Percentiles rank a stretch among this genome's conserved stretches.
These are phyloP conservation scores for Ameiurus melas DNA, from an alignment of 2,113 vertebrate genomes.

Conservation along the genomic window DNA sequence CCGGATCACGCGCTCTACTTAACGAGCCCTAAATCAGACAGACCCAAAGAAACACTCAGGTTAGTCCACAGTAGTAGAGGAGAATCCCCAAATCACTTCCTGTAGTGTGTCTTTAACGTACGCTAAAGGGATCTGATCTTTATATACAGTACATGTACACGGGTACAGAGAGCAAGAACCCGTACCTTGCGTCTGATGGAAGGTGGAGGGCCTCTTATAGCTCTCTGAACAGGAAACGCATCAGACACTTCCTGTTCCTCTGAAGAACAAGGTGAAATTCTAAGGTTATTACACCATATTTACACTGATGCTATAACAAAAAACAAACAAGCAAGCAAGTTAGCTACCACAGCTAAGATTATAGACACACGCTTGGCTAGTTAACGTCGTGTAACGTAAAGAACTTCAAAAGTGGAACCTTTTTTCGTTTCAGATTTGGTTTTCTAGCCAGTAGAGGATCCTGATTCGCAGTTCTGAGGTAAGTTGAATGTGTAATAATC, in stretches of 20 bases:
- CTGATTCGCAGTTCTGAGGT: no score
- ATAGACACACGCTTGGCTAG: background rate
- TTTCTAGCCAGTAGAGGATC: no score
- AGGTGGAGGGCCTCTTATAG: slow-evolving; percentile 72
- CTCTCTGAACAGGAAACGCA: slow-evolving; percentile 80
- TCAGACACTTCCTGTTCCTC: slow-evolving; percentile 71
- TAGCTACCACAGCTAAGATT: background rate
- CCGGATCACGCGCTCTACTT: background rate
- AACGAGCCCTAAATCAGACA: slow-evolving; percentile 17
- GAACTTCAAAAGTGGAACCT: no score
- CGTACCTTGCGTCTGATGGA: slow-evolving; percentile 59
- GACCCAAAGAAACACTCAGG: background rate
- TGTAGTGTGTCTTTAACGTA: background rate
- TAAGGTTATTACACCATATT: background rate
- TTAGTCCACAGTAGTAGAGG: background rate
- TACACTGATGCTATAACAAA: background rate
- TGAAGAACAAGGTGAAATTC: slow-evolving; percentile 57
- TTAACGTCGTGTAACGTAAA: background rate
- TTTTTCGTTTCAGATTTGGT: no score
- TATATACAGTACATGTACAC: background rate
- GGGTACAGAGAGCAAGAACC: background rate
- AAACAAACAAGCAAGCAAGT: background rate
- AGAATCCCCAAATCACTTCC: background rate
- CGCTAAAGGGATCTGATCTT: background rate
- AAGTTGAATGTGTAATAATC: no score